Conservation (phyloP, 2,888 invertebrate species). For the Ommatoiulus sabulosus region DNA sequence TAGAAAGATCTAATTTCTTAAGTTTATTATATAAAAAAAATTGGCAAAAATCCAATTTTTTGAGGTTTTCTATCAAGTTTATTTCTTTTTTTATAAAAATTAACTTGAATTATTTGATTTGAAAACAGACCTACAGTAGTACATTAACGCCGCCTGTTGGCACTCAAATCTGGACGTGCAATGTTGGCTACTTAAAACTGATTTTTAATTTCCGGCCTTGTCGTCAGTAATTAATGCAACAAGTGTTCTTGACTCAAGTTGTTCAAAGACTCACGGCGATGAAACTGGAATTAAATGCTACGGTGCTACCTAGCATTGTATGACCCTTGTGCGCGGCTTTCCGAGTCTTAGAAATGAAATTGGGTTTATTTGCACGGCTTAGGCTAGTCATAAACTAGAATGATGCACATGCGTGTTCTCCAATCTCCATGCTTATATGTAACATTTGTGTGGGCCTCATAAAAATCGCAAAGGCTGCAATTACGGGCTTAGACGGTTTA, state of each 20-base stretch:
- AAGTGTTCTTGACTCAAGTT: neutral
- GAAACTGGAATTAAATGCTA: constrained; percentile 8
- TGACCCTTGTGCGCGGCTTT: neutral
- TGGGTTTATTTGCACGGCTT: neutral
- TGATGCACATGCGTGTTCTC: neutral
- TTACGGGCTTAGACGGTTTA: neutral
- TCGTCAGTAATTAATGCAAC: neutral
- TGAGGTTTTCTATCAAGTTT: too few species aligned
- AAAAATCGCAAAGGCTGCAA: neutral
- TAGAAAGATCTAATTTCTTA: too few species aligned
- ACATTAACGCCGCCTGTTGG: too few species aligned
- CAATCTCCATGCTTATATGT: too few species aligned
- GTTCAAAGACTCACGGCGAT: neutral
- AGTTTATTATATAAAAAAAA: too few species aligned
- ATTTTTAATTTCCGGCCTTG: too few species aligned
- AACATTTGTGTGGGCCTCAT: constrained; percentile 17
- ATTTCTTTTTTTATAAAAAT: too few species aligned
- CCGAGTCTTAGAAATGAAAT: neutral
- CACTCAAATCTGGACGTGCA: too few species aligned
- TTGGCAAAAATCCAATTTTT: too few species aligned
- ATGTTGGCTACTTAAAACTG: too few species aligned
- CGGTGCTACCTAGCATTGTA: constrained; percentile 3
- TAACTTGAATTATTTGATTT: too few species aligned
- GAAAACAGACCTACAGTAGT: too few species aligned
- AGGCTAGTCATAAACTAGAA: constrained; percentile 11